A percentile compares a stretch with the other conserved stretches of the same genome.
These are phyloP conservation scores for Xylocampa areola DNA, from an alignment of 2,888 invertebrate species.

Conservation along the genomic window DNA sequence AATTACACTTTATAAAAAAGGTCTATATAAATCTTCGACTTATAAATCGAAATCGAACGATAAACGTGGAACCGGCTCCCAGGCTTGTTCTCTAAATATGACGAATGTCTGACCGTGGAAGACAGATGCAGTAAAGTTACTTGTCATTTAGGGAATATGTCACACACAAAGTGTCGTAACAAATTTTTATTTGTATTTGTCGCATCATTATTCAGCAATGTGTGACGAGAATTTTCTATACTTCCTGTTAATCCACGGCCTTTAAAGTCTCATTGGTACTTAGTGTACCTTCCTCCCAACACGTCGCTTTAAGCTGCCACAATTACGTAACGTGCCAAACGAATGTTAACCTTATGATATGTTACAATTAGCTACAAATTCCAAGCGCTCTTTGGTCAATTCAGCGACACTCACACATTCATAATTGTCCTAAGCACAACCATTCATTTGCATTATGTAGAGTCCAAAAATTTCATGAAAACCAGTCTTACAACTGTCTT, in stretches of 20 bases:
- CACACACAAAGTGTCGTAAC: too few species aligned
- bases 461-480: constrained; percentile 53
- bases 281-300: constrained; percentile 1
- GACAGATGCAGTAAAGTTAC: background rate
- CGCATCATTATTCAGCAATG: too few species aligned
- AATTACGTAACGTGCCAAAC: constrained; percentile 37
- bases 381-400: constrained; percentile 81
- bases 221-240: too few species aligned
- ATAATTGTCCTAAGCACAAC: constrained; percentile 64
- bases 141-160: background rate
- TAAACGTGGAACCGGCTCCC: too few species aligned
- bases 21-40: too few species aligned
- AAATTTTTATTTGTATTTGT: too few species aligned
- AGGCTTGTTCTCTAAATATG: constrained; percentile 15
- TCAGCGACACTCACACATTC: constrained; percentile 60
- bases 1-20: too few species aligned
- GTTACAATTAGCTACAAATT: constrained; percentile 69
- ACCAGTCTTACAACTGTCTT: constrained; percentile 59
- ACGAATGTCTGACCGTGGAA: background rate
- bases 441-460: constrained; percentile 51
- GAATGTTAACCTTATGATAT: constrained; percentile 68
- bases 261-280: background rate
- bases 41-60: too few species aligned
- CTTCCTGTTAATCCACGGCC: too few species aligned
- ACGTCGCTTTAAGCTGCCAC: constrained; percentile 37